These are phyloP conservation scores for Gambusia affinis DNA, from an alignment of 2,113 vertebrate species.

Conservation along the genomic window DNA sequence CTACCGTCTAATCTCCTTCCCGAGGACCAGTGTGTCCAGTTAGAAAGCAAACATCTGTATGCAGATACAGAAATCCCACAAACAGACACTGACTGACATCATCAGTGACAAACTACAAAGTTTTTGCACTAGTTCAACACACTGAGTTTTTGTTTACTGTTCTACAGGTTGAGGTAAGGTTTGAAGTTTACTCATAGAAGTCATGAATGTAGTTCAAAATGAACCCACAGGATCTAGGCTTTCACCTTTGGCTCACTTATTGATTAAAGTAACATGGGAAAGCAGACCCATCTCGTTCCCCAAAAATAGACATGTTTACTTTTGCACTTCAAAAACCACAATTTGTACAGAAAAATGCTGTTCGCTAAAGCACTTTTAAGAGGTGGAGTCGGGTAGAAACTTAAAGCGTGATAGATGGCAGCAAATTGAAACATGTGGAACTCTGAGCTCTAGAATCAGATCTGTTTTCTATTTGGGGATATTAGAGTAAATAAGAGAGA, in stretches of 20 bases:
- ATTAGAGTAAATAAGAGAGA: too few species aligned
- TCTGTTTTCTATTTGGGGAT: too few species aligned
- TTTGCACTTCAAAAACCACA: not conserved
- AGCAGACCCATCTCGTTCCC: too few species aligned
- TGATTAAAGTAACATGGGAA: too few species aligned
- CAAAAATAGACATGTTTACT: not conserved
- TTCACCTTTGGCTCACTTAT: slow-evolving; percentile 1
- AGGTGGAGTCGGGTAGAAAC: not conserved
- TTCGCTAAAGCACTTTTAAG: not conserved
- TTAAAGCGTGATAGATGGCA: not conserved
- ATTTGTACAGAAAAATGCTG: not conserved
- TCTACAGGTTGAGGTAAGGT: not conserved
- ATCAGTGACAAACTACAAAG: slow-evolving; percentile 15
- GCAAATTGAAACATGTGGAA: too few species aligned
- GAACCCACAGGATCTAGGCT: not conserved
- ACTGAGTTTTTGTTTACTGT: slow-evolving; percentile 10
- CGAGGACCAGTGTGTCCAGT: slow-evolving; percentile 13
- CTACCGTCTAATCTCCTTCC: not conserved
- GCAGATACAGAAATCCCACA: slow-evolving; percentile 50
- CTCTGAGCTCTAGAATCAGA: too few species aligned
- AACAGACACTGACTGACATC: slow-evolving; percentile 13
- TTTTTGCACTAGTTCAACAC: slow-evolving; percentile 7
- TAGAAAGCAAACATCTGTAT: slow-evolving; percentile 50
- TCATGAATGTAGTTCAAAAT: slow-evolving; percentile 2
- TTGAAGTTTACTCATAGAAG: not conserved